A percentile compares a stretch with the other conserved stretches of the same genome.
Conservation (phyloP, 2,888 invertebrate genomes). For the Xanthia togata region DNA sequence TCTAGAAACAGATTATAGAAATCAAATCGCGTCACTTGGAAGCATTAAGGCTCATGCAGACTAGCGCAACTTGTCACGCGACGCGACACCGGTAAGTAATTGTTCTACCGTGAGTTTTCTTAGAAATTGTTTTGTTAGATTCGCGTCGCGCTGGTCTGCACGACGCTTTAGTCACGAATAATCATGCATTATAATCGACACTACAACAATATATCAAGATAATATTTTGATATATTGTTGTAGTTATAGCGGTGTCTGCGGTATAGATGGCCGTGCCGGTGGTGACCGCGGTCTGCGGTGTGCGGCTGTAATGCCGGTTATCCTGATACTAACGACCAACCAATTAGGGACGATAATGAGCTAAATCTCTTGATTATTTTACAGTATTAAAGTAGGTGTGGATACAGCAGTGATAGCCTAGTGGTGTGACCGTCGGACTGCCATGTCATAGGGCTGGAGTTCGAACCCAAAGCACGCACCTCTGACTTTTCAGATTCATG, state of each 20-base stretch:
- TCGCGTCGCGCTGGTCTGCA: no score
- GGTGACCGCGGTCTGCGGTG: constrained; percentile 52
- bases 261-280: background rate
- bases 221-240: no score
- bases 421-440: no score
- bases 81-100: no score
- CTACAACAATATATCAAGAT: constrained; percentile 1
- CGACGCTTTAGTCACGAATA: background rate
- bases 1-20: background rate
- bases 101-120: no score
- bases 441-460: no score
- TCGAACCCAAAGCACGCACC: no score
- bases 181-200: background rate
- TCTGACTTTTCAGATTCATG: no score
- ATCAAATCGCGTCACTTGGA: background rate
- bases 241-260: background rate
- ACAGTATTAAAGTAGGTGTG: background rate
- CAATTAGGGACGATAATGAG: constrained; percentile 43
- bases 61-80: no score
- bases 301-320: constrained; percentile 17
- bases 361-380: background rate
- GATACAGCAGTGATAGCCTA: no score
- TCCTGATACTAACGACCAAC: constrained; percentile 14
- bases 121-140: no score
- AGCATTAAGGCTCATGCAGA: no score